Evolutionary conservation across 2,113 vertebrate species (phyloP), one percentile per base, ranked within the genome.

Genomic region (Brienomyrus longianalis): DNA sequence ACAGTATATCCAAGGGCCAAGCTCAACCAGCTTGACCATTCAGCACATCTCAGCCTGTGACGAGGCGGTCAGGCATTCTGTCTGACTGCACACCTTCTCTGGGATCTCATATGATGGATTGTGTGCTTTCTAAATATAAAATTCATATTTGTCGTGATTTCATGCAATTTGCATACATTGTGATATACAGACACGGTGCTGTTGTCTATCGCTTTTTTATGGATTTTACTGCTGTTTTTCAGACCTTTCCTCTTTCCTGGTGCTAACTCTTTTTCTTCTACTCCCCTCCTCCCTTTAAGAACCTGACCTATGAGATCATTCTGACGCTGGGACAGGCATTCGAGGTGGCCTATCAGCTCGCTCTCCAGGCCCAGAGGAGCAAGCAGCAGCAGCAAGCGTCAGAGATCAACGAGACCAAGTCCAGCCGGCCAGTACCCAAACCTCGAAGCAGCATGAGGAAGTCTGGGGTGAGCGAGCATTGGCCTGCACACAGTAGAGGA

Each of bases 341-440:
- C 0, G 98, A 99, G 94, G 98, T 99, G 11, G 98, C 98, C 92
- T 99, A 99, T 95, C 98, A 99, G 95, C 96, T 99, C 91, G 98
- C 98, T 89, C 97, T 99, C 84, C 98, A 99, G 94, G 98, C 98
- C 91, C 98, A 99, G 94, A 96, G 96, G 94, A 96, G 96, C 91
- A 97, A 97, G 92, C 95, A 96, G 91, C 95, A 96, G 1, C 89
- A 96, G 1, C 89, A 95, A 13, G 93, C 90, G 2, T 94, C 95
- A 13, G 98, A 98, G 89, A 93, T 87, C 86, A 94, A 96, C 0
- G 97, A 99, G 90, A 97, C 96, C 0, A 98, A 97, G 94, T 96
- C 97, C 92, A 96, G 97, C 93, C 97, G 97, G 91, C 98, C 98
- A 0, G 96, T 98, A 92, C 98, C 98, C 93, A 99, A 97, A 92